A percentile compares a stretch with the other conserved stretches of the same genome.
Evolutionary conservation across 2,113 vertebrate genomes (phyloP).

Genomic region (Boulengeromyrus knoepffleri): DNA sequence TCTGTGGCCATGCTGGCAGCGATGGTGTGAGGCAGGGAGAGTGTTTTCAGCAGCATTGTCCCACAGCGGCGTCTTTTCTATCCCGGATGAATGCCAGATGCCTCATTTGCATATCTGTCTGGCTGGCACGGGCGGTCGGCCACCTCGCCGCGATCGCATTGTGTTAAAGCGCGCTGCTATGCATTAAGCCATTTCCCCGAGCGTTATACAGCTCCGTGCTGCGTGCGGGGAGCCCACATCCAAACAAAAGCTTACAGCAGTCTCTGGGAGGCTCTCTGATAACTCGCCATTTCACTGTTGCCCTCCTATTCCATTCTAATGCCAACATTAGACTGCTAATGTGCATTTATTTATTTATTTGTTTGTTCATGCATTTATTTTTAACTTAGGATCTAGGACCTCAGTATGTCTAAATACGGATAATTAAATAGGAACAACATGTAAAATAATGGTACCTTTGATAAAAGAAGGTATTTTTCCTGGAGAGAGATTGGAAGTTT

Average conservation of each 20-base stretch:
- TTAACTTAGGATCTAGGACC: too few relatives aligned
- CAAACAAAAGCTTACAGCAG: neutral
- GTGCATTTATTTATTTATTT: neutral
- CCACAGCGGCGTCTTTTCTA: neutral
- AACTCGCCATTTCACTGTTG: neutral
- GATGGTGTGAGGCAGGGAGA: neutral
- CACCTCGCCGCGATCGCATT: neutral
- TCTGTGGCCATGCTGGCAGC: neutral
- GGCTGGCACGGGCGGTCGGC: neutral
- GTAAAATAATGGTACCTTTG: neutral
- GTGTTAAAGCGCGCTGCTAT: neutral
- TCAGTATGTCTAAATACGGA: neutral
- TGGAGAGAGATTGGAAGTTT: neutral
- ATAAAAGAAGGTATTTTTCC: neutral
- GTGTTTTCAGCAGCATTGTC: neutral
- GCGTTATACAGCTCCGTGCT: neutral
- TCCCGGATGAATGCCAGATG: constrained; percentile 7
- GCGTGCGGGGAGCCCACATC: neutral
- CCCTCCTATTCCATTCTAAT: neutral
- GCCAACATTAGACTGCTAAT: neutral
- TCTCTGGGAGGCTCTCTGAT: neutral
- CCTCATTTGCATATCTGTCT: neutral
- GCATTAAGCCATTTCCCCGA: neutral
- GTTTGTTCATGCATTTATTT: neutral
- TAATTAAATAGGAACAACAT: neutral